Evolutionary conservation across 2,888 invertebrate genomes (phyloP), one percentile per base, ranked within the genome.

Genomic region (Heteromurus nitidus): DNA sequence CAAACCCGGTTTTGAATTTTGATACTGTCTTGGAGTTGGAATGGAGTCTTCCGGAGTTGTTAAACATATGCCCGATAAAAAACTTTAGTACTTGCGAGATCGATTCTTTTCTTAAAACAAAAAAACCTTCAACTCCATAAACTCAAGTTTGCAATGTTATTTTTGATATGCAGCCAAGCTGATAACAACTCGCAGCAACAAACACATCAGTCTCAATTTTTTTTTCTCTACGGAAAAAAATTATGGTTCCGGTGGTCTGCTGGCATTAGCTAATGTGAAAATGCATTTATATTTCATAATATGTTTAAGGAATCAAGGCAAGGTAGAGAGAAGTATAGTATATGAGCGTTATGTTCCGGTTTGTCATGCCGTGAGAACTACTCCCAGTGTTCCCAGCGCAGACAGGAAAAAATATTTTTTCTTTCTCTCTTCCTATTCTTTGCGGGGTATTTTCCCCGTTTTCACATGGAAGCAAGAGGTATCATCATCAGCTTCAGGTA

Each of bases 331-430:
- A 28, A 53, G 11, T 53, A 53, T 53, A 22, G 3, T 47, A 11
- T 47, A 47, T n/a, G 7, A 16, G 11, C 47, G 18, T 3, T 60
- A 55, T 75, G 76, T 76, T 76, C 76, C 76, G 76, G 76, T 76
- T 69, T 60, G 47, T 76, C 65, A 67, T 60, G n/a, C 47, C 68
- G 76, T 76, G 76, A 62, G 76, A 76, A 76, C 60, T 44, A 47
- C 31, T 67, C 55, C n/a, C n/a, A n/a, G 67, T 47, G 50, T 76
- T 76, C 76, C 68, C 76, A 76, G 36, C n/a, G n/a, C n/a, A n/a
- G n/a, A n/a, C n/a, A n/a, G n/a, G 68, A 22, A 50, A 60, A 76
- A 47, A 36, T 64, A 55, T 18, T 75, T 67, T 58, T 36, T 50
- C 18, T 75, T 67, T 58, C 30, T 50, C 31, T 44, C 44, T 60